Evolutionary conservation across 1,140 invertebrate genomes (phyloP).

Genomic region (Pissodes strobi): DNA sequence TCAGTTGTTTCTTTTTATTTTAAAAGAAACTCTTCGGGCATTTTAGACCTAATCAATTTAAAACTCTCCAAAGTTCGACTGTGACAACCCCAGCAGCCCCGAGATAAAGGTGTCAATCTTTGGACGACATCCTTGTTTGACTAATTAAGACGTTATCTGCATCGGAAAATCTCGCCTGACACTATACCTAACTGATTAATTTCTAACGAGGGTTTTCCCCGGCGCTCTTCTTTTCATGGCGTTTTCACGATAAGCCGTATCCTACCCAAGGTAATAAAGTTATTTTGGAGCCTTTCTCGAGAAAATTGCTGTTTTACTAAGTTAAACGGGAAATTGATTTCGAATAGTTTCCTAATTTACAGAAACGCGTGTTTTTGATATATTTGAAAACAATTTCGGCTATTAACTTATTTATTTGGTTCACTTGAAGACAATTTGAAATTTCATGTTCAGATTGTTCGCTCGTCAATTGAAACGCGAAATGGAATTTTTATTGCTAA

Average conservation of each 20-base stretch:
- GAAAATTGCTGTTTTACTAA: slow-evolving; percentile 22
- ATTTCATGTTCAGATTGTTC: too few species aligned
- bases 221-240: background rate
- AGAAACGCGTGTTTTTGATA: slow-evolving; percentile 1
- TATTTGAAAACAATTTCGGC: too few species aligned
- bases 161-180: slow-evolving; percentile 3
- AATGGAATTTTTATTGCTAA: too few species aligned
- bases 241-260: slow-evolving; percentile 14
- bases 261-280: slow-evolving; percentile 12
- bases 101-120: slow-evolving; percentile 20
- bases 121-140: slow-evolving; percentile 11
- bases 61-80: background rate
- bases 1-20: too few species aligned
- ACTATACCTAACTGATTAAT: slow-evolving; percentile 23
- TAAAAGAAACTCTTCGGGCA: too few species aligned
- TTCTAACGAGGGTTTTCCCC: slow-evolving; percentile 24
- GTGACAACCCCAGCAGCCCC: background rate
- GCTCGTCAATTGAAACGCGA: too few species aligned
- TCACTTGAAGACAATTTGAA: too few species aligned
- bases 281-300: slow-evolving; percentile 15
- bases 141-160: slow-evolving; percentile 26
- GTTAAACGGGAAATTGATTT: slow-evolving; percentile 15
- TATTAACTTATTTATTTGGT: too few species aligned
- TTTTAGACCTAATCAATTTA: slow-evolving; percentile 9
- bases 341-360: slow-evolving; percentile 2